Evolutionary conservation across 2,888 invertebrate genomes (phyloP).

Genomic region (Standfussiana lucernea): DNA sequence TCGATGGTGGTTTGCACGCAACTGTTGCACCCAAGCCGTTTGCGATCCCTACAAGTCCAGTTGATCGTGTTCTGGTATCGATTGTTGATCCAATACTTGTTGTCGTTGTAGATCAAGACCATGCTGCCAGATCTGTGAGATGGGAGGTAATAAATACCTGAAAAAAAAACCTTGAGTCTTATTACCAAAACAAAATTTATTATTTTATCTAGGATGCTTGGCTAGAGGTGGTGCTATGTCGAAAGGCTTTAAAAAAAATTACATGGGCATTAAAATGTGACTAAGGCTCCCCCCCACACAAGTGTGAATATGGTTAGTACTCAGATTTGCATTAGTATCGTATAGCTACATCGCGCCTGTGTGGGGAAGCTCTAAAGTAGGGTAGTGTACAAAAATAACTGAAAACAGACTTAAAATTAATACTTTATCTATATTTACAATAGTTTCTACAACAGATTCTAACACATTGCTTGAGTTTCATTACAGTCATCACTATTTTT

Average conservation of each 20-base stretch:
- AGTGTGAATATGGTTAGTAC: background rate
- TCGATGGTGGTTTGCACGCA: slow-evolving; percentile 87
- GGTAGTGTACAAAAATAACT: slow-evolving; percentile 5
- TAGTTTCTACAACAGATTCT: slow-evolving; percentile 45
- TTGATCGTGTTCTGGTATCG: slow-evolving; percentile 88
- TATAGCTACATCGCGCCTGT: slow-evolving; percentile 1
- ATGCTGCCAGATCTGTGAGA: slow-evolving; percentile 89
- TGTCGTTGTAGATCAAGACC: slow-evolving; percentile 88
- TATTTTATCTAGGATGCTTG: slow-evolving; percentile 2
- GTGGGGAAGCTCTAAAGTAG: background rate
- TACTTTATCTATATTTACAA: slow-evolving; percentile 53
- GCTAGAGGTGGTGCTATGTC: background rate
- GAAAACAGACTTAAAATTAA: slow-evolving; percentile 40
- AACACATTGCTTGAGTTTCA: slow-evolving; percentile 40
- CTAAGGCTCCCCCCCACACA: slow-evolving; percentile 10
- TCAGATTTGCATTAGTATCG: background rate
- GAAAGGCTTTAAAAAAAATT: background rate
- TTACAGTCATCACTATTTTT: slow-evolving; percentile 39
- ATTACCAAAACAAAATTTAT: slow-evolving; percentile 61
- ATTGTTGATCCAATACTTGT: slow-evolving; percentile 89
- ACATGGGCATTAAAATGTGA: slow-evolving; percentile 17
- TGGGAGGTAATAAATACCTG: slow-evolving; percentile 88
- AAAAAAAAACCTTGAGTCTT: slow-evolving; percentile 68
- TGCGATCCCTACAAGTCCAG: slow-evolving; percentile 88
- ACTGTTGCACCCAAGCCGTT: slow-evolving; percentile 86